Conservation (phyloP, 2,888 invertebrate genomes). For the Torymus texanus region DNA sequence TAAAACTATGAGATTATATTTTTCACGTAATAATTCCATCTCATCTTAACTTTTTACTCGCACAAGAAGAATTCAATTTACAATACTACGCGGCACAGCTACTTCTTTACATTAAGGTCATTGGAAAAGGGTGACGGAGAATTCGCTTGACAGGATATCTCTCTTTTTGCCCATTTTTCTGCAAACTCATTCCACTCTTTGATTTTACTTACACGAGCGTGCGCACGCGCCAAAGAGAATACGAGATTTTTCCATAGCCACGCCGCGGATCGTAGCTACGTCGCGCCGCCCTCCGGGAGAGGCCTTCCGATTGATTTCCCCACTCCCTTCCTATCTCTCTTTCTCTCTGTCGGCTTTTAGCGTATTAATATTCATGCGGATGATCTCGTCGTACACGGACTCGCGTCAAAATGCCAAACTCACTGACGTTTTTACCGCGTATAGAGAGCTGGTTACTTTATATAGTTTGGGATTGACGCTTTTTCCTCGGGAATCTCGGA, state of each 20-base stretch:
- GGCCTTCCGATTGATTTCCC: conserved; percentile 34
- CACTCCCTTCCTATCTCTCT: no score
- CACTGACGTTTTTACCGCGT: background rate
- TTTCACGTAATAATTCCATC: no score
- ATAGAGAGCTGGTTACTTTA: no score
- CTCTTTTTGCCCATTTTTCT: background rate
- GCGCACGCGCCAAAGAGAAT: conserved; percentile 2
- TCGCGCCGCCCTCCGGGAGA: no score
- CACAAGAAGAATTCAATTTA: no score
- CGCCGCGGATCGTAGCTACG: no score
- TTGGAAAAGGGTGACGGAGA: background rate
- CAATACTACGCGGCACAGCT: no score
- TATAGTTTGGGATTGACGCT: no score
- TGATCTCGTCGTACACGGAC: conserved; percentile 19
- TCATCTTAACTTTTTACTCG: no score
- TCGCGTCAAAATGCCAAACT: conserved; percentile 34
- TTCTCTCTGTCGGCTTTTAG: conserved; percentile 19
- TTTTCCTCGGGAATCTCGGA: no score
- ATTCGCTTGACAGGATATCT: background rate
- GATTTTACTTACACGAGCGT: conserved; percentile 4
- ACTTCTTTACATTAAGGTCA: no score
- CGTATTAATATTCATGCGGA: conserved; percentile 47
- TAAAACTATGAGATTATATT: no score
- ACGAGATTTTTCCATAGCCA: conserved; percentile 11
- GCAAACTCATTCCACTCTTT: background rate